These are phyloP conservation scores for Torymus aiolomorphi DNA, from an alignment of 2,888 invertebrate species.

Conservation along the genomic window DNA sequence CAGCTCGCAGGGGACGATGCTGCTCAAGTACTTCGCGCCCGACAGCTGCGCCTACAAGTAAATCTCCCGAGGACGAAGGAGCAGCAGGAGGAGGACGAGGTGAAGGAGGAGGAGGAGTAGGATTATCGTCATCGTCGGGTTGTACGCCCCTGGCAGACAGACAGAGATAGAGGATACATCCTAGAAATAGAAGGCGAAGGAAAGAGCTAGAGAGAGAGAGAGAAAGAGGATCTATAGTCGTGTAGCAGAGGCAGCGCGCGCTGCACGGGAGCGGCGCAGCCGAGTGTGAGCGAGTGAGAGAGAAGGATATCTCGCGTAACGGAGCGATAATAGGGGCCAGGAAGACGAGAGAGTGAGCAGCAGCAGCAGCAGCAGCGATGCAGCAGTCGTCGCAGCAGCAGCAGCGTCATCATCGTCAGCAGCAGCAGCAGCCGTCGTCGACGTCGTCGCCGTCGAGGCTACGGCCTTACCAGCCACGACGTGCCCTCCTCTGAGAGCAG, in stretches of 20 bases:
- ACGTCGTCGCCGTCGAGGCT: background rate
- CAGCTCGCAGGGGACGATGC: slow-evolving; percentile 65
- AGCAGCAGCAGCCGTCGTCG: background rate
- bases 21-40: slow-evolving; percentile 68
- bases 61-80: slow-evolving; percentile 1
- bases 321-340: slow-evolving; percentile 14
- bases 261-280: too few relatives aligned
- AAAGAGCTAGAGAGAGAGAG: too few relatives aligned
- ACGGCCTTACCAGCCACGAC: slow-evolving; percentile 18
- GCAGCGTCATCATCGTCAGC: slow-evolving; percentile 18
- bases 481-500: slow-evolving; percentile 44
- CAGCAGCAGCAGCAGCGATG: slow-evolving; percentile 19
- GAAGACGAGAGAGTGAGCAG: slow-evolving; percentile 35
- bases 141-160: too few relatives aligned
- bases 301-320: slow-evolving; percentile 16
- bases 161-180: too few relatives aligned
- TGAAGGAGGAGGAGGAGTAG: background rate
- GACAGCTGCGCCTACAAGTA: slow-evolving; percentile 71
- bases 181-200: too few relatives aligned
- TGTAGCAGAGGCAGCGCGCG: too few relatives aligned
- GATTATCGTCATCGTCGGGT: background rate
- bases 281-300: background rate
- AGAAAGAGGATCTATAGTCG: too few relatives aligned
- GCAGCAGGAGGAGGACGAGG: background rate
- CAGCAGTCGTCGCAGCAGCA: slow-evolving; percentile 42